Evolutionary conservation across 2,797 vertebrate species (phyloP).

Genomic region (Tympanoctomys barrerae): DNA sequence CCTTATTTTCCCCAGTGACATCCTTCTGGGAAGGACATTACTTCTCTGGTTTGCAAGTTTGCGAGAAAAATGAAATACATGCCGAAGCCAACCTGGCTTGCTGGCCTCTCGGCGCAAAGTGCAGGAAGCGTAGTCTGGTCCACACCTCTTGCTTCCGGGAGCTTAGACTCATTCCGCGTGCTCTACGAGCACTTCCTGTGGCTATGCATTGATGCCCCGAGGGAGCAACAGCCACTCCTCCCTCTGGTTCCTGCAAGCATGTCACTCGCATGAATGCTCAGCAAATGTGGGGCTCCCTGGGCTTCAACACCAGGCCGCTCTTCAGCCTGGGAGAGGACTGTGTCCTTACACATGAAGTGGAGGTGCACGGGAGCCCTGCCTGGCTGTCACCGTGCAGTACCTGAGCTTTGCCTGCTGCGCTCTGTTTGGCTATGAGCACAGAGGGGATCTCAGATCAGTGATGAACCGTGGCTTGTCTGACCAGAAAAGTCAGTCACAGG

Average conservation of each 20-base stretch:
- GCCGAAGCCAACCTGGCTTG: not conserved
- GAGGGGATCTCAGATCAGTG: not conserved
- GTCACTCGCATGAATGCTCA: not conserved
- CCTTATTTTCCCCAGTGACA: not conserved
- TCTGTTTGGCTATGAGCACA: not conserved
- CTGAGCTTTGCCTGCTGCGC: not conserved
- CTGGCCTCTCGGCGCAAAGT: not conserved
- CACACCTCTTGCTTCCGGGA: not conserved
- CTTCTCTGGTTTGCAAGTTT: constrained; percentile 11
- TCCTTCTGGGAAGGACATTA: not conserved
- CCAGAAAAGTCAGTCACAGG: constrained; percentile 59
- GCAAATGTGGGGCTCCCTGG: not conserved
- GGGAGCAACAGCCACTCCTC: not conserved
- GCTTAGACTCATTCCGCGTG: not conserved
- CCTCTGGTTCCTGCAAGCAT: not conserved
- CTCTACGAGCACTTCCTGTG: not conserved
- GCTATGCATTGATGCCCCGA: not conserved
- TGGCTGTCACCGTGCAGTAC: not conserved
- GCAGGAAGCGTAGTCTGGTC: not conserved
- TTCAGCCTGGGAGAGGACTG: not conserved
- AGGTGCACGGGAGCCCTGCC: not conserved
- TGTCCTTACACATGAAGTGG: not conserved
- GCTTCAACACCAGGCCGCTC: not conserved
- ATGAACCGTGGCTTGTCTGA: rapidly evolving
- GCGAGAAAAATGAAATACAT: not conserved